Base-by-base conservation (phyloP, 2,888 invertebrate genomes). In the Odontocolon sp. region DNA sequence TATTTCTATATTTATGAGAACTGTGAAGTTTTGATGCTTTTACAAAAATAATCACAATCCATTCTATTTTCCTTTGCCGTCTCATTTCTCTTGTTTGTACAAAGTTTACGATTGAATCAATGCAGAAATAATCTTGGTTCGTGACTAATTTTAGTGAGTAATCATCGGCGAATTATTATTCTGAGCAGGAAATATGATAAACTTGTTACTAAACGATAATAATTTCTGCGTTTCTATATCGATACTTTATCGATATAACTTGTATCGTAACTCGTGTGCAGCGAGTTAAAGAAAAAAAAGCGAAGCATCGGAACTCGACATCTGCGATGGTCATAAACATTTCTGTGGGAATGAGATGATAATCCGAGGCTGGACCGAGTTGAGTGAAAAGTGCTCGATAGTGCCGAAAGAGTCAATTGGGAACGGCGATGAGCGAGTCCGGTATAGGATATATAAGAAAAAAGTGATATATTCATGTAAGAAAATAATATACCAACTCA, bases 361-460 rank as follows among this genome's bases (percentile, higher is more conserved):
- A 71, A 71, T 56, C 18, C 3, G 42, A 21, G 56, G 67, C 23
- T 69, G 56, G 47, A 31, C 40, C 64, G 61, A 52, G 6, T 42
- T n/a, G 23, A 66, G 57, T 47, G 63, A 66, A 72, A 72, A 72
- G 72, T 57, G 40, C 9, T 4, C 3, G 36, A 4, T 28, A 23
- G 33, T 59, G 72, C 23, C 59, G 66, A 67, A 59, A 42, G 61
- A 54, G 26, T 67, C 42, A 67, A 73, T 73, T 66, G 72, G 66
- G 66, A 63, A 4, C 18, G 63, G 21, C 23, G 54, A 40, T 16
- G 52, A 59, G 59, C 33, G 57, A 33, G 38, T 57, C 33, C 31
- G 14, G 40, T 28, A 11, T 18, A 11, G 11, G n/a, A n/a, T 11
- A 3, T 5, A 23, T 5, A 42, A n/a, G 59, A 57, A 57, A 40